Evolutionary conservation across 2,113 vertebrate species (phyloP).

Genomic region (Hippoglossus stenolepis): DNA sequence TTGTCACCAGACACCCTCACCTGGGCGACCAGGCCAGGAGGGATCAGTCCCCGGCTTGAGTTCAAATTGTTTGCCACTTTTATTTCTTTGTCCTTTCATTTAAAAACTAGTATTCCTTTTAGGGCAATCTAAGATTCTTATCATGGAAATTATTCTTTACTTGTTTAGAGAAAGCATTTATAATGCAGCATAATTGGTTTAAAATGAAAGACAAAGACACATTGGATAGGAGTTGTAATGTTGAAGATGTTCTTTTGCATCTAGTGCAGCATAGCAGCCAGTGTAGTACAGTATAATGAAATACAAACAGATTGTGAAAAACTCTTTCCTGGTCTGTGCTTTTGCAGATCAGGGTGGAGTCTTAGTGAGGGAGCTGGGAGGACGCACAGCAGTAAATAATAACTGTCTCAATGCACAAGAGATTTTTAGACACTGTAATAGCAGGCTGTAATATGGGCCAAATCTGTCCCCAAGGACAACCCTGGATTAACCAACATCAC

Average conservation of each 20-base stretch:
- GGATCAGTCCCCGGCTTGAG: no score
- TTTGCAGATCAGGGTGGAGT: conserved; percentile 40
- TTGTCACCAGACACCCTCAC: no score
- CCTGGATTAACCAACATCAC: conserved; percentile 73
- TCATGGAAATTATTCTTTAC: no score
- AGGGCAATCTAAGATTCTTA: no score
- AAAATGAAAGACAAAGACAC: neutral
- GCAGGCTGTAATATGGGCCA: conserved; percentile 71
- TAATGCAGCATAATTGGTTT: no score
- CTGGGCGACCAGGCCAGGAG: no score
- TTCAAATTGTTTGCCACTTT: no score
- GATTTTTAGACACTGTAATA: conserved; percentile 63
- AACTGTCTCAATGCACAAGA: conserved; percentile 67
- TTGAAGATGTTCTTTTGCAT: neutral
- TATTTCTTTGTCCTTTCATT: no score
- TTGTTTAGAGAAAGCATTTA: no score
- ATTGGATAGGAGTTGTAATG: no score
- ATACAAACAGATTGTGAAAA: conserved; percentile 1
- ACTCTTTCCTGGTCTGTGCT: conserved; percentile 24
- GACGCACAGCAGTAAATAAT: conserved; percentile 68
- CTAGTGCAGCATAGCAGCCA: neutral
- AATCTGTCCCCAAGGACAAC: conserved; percentile 71
- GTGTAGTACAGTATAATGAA: neutral
- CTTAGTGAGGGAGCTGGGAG: conserved; percentile 37
- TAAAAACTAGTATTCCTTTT: no score